Evolutionary conservation across 2,797 vertebrate species (phyloP).

Genomic region (Sebastes melanostomus): DNA sequence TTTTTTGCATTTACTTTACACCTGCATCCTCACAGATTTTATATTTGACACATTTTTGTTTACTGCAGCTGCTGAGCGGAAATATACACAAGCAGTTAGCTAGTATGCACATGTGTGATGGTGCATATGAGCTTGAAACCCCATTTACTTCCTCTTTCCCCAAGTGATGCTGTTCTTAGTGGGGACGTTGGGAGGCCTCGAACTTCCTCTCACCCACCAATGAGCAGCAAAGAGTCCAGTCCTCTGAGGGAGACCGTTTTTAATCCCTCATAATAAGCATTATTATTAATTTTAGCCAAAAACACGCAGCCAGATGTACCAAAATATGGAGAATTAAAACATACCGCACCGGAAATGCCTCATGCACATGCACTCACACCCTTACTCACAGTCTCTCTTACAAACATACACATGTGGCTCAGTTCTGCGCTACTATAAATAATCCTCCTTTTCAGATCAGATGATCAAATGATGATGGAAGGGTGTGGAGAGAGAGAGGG

Average conservation of each 20-base stretch:
- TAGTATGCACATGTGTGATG: background rate
- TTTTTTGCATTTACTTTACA: background rate
- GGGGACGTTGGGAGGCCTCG: background rate
- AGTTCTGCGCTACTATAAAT: constrained; percentile 16
- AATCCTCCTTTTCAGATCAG: constrained; percentile 17
- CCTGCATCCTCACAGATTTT: background rate
- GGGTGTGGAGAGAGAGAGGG: background rate
- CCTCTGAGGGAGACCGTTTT: background rate
- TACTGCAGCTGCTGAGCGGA: background rate
- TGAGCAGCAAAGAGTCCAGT: background rate
- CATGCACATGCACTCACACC: background rate
- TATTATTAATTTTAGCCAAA: constrained; percentile 15
- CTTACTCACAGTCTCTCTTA: background rate
- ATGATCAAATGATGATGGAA: constrained; percentile 47
- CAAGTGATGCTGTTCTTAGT: background rate
- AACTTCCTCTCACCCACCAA: constrained; percentile 5
- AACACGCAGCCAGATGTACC: background rate
- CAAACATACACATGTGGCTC: background rate
- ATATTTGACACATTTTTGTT: background rate
- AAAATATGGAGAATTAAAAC: constrained; percentile 36
- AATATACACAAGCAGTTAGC: background rate
- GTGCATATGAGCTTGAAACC: background rate
- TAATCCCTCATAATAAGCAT: constrained; percentile 46
- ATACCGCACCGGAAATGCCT: background rate
- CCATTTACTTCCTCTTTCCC: background rate